phyloP scores from a whole-genome alignment of 2,888 invertebrate genomes.

The Drosophila planitibia region DNA sequence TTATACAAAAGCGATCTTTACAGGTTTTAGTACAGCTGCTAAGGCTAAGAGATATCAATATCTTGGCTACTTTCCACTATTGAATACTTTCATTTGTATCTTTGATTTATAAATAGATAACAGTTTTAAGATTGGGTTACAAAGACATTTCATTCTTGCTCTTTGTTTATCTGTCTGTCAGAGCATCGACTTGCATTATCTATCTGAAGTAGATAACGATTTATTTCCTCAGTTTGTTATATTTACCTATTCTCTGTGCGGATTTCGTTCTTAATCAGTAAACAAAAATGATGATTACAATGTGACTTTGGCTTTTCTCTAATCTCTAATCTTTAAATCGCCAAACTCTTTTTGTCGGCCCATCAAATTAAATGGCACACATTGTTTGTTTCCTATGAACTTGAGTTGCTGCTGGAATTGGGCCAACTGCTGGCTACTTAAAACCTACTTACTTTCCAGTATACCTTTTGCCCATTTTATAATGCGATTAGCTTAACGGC shows the following conservation, averaged over 20 bases:
- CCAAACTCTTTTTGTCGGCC: background rate
- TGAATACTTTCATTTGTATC: background rate
- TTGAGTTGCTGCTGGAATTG: background rate
- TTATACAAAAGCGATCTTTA: background rate
- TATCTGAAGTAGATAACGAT: background rate
- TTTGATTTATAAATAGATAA: background rate
- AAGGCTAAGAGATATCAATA: background rate
- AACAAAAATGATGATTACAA: constrained; percentile 6
- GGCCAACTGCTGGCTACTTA: background rate
- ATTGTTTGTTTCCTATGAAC: background rate
- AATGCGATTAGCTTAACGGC: constrained; percentile 13
- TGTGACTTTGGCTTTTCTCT: background rate
- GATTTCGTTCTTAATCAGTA: background rate
- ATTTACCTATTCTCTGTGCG: background rate
- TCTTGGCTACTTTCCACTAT: background rate
- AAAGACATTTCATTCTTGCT: background rate
- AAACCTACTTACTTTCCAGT: background rate
- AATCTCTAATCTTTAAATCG: background rate
- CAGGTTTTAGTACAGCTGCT: background rate
- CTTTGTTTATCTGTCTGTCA: background rate
- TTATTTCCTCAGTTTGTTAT: background rate
- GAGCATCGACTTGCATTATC: background rate
- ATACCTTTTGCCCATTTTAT: background rate
- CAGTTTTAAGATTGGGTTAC: background rate
- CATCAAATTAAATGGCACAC: background rate